Conservation (phyloP, 2,113 vertebrate species). For the Trichechus manatus region DNA sequence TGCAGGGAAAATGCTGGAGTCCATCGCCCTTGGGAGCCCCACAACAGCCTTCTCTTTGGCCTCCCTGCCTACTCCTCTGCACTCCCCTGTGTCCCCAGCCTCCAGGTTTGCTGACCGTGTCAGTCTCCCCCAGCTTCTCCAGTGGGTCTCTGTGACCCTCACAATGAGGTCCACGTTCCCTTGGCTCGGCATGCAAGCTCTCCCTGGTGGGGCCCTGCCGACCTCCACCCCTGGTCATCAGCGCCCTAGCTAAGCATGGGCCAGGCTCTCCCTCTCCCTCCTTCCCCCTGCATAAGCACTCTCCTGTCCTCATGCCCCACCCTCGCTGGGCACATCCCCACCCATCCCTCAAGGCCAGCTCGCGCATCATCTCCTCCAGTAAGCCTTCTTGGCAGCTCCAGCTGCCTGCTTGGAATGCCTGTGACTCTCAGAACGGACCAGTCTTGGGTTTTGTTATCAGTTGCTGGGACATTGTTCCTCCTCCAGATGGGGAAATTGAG, state of each 20-base stretch:
- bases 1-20: neutral
- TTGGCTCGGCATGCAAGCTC: neutral
- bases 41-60: fast-evolving
- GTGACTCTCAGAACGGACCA: neutral
- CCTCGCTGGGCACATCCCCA: neutral
- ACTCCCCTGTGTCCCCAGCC: neutral
- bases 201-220: neutral
- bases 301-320: neutral
- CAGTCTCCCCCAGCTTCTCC: neutral
- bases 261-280: neutral
- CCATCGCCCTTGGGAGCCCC: too few relatives aligned
- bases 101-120: neutral
- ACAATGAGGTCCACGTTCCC: neutral
- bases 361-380: neutral
- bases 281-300: neutral
- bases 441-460: neutral
- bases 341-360: neutral
- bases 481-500: neutral
- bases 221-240: neutral
- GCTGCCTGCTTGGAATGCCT: neutral
- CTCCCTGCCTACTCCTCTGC: neutral
- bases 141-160: neutral
- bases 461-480: neutral
- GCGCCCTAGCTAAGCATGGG: neutral
- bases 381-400: neutral